phyloP scores from a whole-genome alignment of 2,797 vertebrate species.

The Heliangelus exortis region DNA sequence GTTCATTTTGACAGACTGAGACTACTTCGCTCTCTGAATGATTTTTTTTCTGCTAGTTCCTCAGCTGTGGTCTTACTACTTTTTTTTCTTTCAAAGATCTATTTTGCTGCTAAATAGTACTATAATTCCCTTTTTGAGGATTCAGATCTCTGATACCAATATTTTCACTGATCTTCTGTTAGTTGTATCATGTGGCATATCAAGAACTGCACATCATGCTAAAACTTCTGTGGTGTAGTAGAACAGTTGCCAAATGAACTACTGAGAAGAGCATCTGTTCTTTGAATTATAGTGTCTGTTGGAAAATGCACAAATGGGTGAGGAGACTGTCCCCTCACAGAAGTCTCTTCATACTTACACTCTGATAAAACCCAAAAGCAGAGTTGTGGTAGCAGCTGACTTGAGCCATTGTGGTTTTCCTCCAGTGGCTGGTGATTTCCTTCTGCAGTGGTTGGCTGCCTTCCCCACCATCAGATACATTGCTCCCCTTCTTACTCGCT shows the following conservation, averaged over 20 bases:
- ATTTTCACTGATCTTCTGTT: background rate
- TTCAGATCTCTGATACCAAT: background rate
- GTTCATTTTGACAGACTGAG: background rate
- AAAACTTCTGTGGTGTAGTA: accelerated
- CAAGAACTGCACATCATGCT: background rate
- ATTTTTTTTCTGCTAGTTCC: background rate
- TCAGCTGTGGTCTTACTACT: background rate
- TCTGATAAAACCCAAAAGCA: background rate
- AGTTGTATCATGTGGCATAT: background rate
- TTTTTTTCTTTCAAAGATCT: background rate
- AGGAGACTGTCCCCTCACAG: background rate
- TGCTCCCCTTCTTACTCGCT: background rate
- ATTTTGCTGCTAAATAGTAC: background rate
- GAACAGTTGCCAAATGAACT: background rate
- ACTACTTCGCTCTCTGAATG: background rate
- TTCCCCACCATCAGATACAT: background rate
- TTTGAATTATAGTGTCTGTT: background rate
- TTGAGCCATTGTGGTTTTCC: background rate
- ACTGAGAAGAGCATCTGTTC: background rate
- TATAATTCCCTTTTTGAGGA: background rate
- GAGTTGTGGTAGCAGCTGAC: background rate
- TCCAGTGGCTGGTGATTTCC: background rate
- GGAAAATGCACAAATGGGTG: background rate
- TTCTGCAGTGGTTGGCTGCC: background rate
- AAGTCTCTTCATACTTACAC: background rate